Percentiles rank a stretch among this genome's conserved stretches.
Evolutionary conservation across 2,888 invertebrate species (phyloP).

Genomic region (Malacosoma neustria): DNA sequence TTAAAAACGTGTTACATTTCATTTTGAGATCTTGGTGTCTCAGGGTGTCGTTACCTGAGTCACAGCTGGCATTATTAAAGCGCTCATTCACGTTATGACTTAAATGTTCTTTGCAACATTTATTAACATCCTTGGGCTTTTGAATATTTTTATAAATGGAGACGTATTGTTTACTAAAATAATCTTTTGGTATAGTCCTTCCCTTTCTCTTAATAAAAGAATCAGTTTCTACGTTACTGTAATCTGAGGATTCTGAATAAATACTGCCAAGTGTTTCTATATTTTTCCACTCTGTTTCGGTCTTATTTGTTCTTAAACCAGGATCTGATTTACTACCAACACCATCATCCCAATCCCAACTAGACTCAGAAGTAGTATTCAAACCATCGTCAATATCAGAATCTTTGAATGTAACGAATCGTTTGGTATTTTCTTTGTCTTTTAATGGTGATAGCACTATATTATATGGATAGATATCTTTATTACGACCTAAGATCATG

Average conservation of each 20-base stretch:
- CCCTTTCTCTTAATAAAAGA: constrained; percentile 41
- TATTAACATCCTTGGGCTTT: constrained; percentile 29
- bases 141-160: constrained; percentile 32
- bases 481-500: constrained; percentile 54
- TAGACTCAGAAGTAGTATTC: constrained; percentile 16
- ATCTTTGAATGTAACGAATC: constrained; percentile 46
- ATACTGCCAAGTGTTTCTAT: not conserved
- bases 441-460: constrained; percentile 51
- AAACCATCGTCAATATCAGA: constrained; percentile 13
- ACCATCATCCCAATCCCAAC: constrained; percentile 14
- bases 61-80: too few relatives aligned
- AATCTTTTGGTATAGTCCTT: constrained; percentile 14
- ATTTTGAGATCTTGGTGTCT: too few relatives aligned
- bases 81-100: too few relatives aligned
- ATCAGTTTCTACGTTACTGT: constrained; percentile 37
- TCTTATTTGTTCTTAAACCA: too few relatives aligned
- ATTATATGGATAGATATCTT: constrained; percentile 57
- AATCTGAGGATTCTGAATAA: constrained; percentile 35
- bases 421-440: constrained; percentile 38
- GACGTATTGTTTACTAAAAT: constrained; percentile 21
- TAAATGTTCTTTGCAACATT: constrained; percentile 33
- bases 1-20: too few relatives aligned
- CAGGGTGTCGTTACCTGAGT: too few relatives aligned
- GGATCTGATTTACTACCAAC: too few relatives aligned
- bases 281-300: not conserved